phyloP scores from a whole-genome alignment of 2,888 invertebrate species.

The Metalampra italica region DNA sequence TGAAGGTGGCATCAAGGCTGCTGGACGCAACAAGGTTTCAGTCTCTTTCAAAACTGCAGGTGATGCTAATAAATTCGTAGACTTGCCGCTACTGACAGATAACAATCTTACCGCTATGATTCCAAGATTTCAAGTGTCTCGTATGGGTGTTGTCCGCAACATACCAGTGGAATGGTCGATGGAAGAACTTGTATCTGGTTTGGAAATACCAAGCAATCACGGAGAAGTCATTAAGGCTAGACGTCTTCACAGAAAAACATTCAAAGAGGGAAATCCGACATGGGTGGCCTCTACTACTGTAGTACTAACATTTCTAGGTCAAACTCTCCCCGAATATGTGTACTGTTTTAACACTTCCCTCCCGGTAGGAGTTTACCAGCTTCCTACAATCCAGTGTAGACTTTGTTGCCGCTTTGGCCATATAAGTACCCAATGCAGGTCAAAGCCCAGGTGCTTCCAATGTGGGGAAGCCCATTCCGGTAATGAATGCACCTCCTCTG shows the following conservation, averaged over 20 bases:
- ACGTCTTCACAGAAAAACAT: not conserved
- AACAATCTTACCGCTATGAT: not conserved
- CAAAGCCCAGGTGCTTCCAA: too few relatives aligned
- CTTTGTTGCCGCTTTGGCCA: too few relatives aligned
- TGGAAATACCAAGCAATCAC: not conserved
- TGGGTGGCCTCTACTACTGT: too few relatives aligned
- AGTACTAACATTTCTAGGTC: too few relatives aligned
- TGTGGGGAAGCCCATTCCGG: too few relatives aligned
- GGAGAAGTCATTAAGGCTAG: not conserved
- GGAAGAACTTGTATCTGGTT: not conserved
- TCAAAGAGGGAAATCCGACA: not conserved
- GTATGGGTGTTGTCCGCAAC: not conserved
- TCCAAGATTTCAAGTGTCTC: not conserved
- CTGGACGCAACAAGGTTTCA: not conserved
- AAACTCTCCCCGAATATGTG: too few relatives aligned
- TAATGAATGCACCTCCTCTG: too few relatives aligned
- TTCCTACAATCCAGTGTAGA: too few relatives aligned
- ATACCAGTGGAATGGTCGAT: not conserved
- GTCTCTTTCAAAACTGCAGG: not conserved
- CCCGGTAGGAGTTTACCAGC: too few relatives aligned
- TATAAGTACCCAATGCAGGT: too few relatives aligned
- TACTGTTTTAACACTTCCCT: too few relatives aligned
- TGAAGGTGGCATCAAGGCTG: not conserved
- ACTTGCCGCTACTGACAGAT: not conserved
- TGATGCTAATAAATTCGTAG: not conserved